Base-by-base conservation (phyloP, 2,113 vertebrate genomes). In the Lathamus discolor region DNA sequence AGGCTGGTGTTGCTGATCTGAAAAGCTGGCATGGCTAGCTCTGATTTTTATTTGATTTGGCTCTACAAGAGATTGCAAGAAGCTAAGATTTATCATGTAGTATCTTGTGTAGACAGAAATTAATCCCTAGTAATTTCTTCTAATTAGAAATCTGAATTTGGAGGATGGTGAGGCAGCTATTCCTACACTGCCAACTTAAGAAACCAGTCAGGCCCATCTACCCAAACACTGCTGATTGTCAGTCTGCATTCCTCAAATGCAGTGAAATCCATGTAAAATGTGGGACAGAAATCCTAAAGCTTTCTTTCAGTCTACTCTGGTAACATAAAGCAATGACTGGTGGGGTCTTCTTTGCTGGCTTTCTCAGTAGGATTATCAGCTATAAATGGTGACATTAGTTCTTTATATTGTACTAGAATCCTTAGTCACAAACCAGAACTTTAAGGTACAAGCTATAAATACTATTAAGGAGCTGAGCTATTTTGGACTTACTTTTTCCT, bases 301-400 rank as follows among this genome's bases (percentile, higher is more conserved):
- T 95, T 92, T 69, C 84, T 89, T 89, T 69, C 48, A 81, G 54
- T 85, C 82, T 80, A 11, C 67, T 92, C 39, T 84, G 77, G 74
- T 67, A 93, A 83, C 49, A 74, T 85, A 91, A 93, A 96, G 95
- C 63, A 92, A 2, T 92, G 83, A 86, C 77, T 92, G 93, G 95
- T 96, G 91, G 92, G 70, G 73, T 96, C 70, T 92, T 96, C 82
- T 90, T 88, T 93, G 67, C 17, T 51, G 80, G n/a, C 74, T 96
- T 93, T 88, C 73, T 96, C 83, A 82, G 92, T 80, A 87, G 91
- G 81, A 93, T 92, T 94, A 95, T 87, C 83, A 83, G 74, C 83
- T 94, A 54, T 82, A 92, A 84, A 80, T 87, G 77, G 74, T 93
- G 84, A 86, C 44, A 24, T 37, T 83, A 63, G 54, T 83, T 92